A percentile compares a stretch with the other conserved stretches of the same genome.
Evolutionary conservation across 2,113 vertebrate genomes (phyloP).

Genomic region (Trogon surrucura): DNA sequence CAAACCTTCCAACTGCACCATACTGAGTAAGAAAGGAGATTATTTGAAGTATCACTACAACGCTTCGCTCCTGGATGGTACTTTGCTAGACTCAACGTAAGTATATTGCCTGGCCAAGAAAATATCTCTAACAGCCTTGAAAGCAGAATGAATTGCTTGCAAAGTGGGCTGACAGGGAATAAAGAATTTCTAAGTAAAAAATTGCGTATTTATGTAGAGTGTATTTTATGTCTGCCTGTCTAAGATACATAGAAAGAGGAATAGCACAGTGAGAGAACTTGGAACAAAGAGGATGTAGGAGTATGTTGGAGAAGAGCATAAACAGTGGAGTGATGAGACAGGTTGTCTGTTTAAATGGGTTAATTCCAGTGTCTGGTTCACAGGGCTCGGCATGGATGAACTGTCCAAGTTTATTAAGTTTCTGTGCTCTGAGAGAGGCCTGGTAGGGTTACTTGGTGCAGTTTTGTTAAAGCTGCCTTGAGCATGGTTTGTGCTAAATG

Average conservation of each 20-base stretch:
- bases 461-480: background rate
- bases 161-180: background rate
- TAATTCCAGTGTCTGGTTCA: background rate
- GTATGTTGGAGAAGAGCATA: background rate
- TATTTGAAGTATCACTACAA: constrained; percentile 98
- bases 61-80: constrained; percentile 92
- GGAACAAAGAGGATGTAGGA: background rate
- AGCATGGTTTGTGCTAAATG: background rate
- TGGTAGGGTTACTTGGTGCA: background rate
- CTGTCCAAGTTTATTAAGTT: background rate
- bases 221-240: background rate
- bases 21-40: constrained; percentile 91
- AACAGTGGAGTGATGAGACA: background rate
- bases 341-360: background rate
- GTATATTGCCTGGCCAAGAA: constrained; percentile 37
- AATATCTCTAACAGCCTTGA: background rate
- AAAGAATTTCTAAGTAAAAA: background rate
- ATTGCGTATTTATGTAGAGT: background rate
- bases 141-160: background rate
- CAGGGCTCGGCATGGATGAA: background rate
- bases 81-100: constrained; percentile 93
- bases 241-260: background rate
- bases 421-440: background rate
- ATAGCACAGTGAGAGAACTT: background rate
- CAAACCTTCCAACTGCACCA: constrained; percentile 84